Evolutionary conservation across 2,113 vertebrate species (phyloP).

Genomic region (Pristiophorus japonicus): DNA sequence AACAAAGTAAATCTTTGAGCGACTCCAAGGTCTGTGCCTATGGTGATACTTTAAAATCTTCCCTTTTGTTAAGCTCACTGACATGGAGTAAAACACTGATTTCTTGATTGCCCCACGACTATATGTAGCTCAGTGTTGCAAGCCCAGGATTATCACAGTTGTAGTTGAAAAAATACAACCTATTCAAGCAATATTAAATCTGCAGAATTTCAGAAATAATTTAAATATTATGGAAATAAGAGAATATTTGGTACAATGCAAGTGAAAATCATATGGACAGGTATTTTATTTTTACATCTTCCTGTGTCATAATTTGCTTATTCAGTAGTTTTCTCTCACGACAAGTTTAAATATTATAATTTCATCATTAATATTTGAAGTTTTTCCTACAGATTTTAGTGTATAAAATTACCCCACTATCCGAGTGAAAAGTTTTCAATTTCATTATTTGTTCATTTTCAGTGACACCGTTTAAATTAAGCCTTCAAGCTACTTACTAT

Average conservation of each 20-base stretch:
- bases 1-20: background rate
- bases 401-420: background rate
- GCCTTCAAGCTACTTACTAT: background rate
- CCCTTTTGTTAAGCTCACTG: background rate
- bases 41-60: background rate
- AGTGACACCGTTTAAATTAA: background rate
- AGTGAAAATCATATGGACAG: background rate
- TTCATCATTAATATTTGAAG: background rate
- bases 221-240: background rate
- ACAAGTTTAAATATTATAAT: background rate
- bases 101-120: background rate
- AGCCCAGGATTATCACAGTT: background rate
- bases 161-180: background rate
- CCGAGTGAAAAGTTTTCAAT: background rate
- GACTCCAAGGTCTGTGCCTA: background rate
- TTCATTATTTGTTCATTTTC: background rate
- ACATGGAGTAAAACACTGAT: too few species aligned
- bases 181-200: background rate
- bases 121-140: background rate
- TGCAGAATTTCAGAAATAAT: background rate
- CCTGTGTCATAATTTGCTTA: background rate
- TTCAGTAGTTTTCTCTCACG: background rate
- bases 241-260: background rate
- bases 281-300: background rate
- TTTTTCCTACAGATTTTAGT: background rate